phyloP scores from a whole-genome alignment of 2,888 invertebrate genomes.

The Laspeyria flexula region DNA sequence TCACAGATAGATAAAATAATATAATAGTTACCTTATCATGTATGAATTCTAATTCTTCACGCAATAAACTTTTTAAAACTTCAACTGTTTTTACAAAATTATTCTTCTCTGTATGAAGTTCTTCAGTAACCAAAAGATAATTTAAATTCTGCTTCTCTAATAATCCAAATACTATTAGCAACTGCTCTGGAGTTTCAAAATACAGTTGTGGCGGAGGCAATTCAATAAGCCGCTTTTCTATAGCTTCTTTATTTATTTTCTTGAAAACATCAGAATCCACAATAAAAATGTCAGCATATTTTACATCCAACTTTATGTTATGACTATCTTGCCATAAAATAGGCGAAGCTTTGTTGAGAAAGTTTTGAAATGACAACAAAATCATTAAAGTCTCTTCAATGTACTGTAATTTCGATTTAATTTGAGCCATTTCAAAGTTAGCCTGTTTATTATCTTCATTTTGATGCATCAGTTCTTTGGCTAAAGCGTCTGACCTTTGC shows the following conservation, averaged over 20 bases:
- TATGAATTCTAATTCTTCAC: conserved; percentile 65
- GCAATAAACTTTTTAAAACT: conserved; percentile 58
- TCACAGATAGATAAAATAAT: background rate
- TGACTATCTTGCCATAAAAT: conserved; percentile 73
- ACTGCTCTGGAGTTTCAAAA: conserved; percentile 71
- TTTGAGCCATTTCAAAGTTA: conserved; percentile 71
- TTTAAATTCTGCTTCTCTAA: conserved; percentile 79
- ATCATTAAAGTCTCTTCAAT: conserved; percentile 75
- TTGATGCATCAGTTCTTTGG: conserved; percentile 69
- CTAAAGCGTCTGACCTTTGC: conserved; percentile 74
- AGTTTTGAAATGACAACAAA: conserved; percentile 75
- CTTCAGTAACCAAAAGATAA: conserved; percentile 76
- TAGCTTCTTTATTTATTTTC: conserved; percentile 55
- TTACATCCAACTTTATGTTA: conserved; percentile 57
- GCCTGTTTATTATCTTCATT: conserved; percentile 74
- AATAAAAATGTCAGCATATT: conserved; percentile 62
- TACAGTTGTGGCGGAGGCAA: conserved; percentile 69
- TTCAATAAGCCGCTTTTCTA: conserved; percentile 55
- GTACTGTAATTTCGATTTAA: conserved; percentile 78
- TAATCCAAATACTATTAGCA: conserved; percentile 65
- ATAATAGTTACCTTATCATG: conserved; percentile 65
- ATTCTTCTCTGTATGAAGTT: conserved; percentile 71
- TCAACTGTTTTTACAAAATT: conserved; percentile 69
- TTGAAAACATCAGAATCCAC: conserved; percentile 68
- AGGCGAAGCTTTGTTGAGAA: conserved; percentile 74